Evolutionary conservation across 2,113 vertebrate genomes (phyloP).

Genomic region (Pogonocichla stellata): DNA sequence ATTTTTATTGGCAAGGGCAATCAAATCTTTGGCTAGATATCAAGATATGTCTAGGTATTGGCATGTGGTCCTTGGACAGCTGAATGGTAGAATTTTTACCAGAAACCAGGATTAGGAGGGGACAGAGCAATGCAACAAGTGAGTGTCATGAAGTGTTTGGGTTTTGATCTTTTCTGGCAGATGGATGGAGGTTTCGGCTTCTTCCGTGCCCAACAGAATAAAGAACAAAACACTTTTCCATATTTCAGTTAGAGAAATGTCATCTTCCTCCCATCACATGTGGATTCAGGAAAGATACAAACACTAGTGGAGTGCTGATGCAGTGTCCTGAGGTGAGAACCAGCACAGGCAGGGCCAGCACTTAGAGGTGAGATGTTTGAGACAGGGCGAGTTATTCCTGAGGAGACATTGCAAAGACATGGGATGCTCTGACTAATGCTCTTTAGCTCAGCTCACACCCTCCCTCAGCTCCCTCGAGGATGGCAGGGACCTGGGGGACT

Average conservation of each 20-base stretch:
- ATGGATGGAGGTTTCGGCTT: background rate
- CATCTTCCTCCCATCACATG: background rate
- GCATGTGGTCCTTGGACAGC: background rate
- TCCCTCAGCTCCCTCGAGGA: background rate
- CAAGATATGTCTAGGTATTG: background rate
- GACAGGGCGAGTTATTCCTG: background rate
- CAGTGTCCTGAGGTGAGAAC: background rate
- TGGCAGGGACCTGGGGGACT: background rate
- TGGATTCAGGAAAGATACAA: background rate
- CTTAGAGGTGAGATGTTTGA: accelerated
- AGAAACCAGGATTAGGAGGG: background rate
- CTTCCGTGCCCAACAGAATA: background rate
- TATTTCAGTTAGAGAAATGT: background rate
- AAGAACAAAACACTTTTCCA: background rate
- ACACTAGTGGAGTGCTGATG: background rate
- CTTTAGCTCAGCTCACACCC: background rate
- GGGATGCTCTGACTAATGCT: background rate
- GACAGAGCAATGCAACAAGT: background rate
- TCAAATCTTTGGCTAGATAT: background rate
- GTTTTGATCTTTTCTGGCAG: background rate
- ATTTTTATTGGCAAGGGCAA: background rate
- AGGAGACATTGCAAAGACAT: background rate
- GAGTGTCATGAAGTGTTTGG: background rate
- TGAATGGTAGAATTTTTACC: background rate
- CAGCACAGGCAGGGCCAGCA: background rate